Conservation (phyloP, 2,113 vertebrate species). For the Anoura caudifer region DNA sequence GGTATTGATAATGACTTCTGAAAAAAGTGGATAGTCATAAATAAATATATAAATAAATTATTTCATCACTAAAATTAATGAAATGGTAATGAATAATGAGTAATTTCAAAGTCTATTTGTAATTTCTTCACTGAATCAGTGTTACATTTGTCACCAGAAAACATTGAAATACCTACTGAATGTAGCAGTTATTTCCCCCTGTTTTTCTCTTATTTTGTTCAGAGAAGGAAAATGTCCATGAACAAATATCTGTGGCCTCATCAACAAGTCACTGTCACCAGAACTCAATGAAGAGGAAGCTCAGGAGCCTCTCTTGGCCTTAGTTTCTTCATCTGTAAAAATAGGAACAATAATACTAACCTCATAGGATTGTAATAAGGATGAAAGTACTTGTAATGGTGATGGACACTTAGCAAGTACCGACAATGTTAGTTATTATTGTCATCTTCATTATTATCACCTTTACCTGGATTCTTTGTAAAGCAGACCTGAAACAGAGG, state of each 20-base stretch:
- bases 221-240: background rate
- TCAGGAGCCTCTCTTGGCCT: background rate
- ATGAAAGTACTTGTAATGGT: background rate
- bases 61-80: slow-evolving; percentile 36
- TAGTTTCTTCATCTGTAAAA: background rate
- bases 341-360: background rate
- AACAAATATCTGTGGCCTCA: background rate
- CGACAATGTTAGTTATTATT: background rate
- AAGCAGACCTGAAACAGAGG: background rate
- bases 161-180: background rate
- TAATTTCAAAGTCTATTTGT: slow-evolving; percentile 36
- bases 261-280: background rate
- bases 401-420: background rate
- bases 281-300: background rate
- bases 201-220: background rate
- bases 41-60: slow-evolving; percentile 27
- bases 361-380: background rate
- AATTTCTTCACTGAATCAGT: background rate
- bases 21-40: background rate
- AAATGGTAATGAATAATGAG: slow-evolving; percentile 22
- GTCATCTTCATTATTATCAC: background rate
- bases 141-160: background rate
- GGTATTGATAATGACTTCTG: background rate
- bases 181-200: background rate
- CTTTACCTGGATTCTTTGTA: too few relatives aligned